phyloP scores from a whole-genome alignment of 35 echinoderm and acorn worm species.

The Heliocidaris erythrogramma region DNA sequence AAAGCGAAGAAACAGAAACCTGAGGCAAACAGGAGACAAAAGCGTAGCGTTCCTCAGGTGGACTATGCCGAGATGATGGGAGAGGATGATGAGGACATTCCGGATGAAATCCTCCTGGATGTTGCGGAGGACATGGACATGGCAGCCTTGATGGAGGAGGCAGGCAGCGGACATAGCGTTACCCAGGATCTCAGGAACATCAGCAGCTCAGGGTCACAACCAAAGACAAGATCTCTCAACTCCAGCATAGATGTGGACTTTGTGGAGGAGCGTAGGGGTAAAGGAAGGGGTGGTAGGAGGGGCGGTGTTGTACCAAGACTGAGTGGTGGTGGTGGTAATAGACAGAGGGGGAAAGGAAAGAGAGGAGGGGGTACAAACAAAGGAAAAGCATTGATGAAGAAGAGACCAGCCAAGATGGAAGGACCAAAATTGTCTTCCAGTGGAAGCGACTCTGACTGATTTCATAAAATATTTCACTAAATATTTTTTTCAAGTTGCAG shows the following conservation, averaged over 20 bases:
- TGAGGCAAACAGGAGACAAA: neutral
- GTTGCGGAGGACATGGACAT: neutral
- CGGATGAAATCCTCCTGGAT: slow-evolving; percentile 1
- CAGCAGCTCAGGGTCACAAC: neutral
- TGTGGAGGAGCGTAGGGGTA: neutral
- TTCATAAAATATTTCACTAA: neutral
- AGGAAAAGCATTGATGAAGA: slow-evolving; percentile 28
- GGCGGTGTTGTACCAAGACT: neutral
- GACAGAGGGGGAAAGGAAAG: neutral
- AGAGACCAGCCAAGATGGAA: neutral
- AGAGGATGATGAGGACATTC: slow-evolving; percentile 7
- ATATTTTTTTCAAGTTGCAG: neutral
- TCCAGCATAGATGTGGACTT: neutral
- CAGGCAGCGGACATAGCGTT: neutral
- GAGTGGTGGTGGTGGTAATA: neutral
- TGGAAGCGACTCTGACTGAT: slow-evolving; percentile 28
- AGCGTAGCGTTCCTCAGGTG: neutral
- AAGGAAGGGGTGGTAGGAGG: slow-evolving; percentile 13
- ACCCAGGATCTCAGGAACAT: slow-evolving; percentile 4
- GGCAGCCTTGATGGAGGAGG: neutral
- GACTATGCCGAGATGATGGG: slow-evolving; percentile 9
- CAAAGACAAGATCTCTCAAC: neutral
- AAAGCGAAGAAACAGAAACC: neutral
- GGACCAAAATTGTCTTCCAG: slow-evolving; percentile 41
- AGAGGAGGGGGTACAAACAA: neutral